Evolutionary conservation across 1,140 invertebrate genomes (phyloP).

Genomic region (Hycleus cichorii): DNA sequence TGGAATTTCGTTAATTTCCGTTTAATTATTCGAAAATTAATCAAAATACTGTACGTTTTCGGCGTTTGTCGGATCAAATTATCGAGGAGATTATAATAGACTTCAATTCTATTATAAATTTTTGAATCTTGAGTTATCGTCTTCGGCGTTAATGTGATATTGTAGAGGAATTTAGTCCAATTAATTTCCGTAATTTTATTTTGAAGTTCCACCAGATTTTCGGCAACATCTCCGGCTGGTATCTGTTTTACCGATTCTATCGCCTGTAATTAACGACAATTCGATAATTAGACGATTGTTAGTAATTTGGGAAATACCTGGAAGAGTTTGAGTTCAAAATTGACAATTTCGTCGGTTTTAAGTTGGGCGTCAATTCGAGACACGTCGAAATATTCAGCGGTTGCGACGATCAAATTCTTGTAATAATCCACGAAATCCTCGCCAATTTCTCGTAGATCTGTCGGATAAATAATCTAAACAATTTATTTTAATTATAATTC

Average conservation of each 20-base stretch:
- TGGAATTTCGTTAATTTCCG: slow-evolving; percentile 3
- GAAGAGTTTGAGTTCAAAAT: too few relatives aligned
- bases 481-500: background rate
- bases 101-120: background rate
- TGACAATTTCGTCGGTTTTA: too few relatives aligned
- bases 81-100: background rate
- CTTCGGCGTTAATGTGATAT: background rate
- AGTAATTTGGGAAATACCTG: too few relatives aligned
- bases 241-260: too few relatives aligned
- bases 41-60: background rate
- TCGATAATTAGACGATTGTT: too few relatives aligned
- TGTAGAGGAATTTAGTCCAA: background rate
- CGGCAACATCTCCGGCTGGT: too few relatives aligned
- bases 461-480: background rate
- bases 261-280: too few relatives aligned
- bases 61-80: background rate
- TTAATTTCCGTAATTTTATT: background rate
- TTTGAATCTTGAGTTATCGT: background rate
- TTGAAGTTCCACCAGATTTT: too few relatives aligned
- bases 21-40: background rate
- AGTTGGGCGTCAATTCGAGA: too few relatives aligned
- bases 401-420: too few relatives aligned
- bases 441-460: background rate
- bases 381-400: too few relatives aligned
- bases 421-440: background rate